A percentile compares a stretch with the other conserved stretches of the same genome.
Conservation (phyloP, 2,888 invertebrate genomes). For the Mythimna pallens region DNA sequence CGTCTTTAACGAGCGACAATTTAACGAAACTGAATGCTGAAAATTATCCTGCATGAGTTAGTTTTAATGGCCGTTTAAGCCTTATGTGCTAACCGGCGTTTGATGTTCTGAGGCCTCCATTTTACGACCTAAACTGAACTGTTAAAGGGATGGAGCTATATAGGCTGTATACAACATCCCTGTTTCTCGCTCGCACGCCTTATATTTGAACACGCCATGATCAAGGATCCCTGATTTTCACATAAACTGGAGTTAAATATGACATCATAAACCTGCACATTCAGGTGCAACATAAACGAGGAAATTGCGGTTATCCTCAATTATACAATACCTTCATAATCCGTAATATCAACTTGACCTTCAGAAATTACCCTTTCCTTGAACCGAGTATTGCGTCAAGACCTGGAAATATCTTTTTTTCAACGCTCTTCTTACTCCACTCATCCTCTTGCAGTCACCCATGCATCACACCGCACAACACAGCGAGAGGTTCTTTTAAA, state of each 20-base stretch:
- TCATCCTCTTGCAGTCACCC: too few relatives aligned
- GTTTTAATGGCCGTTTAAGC: slow-evolving; percentile 8
- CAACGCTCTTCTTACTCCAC: not conserved
- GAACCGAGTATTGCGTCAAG: not conserved
- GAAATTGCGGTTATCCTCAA: slow-evolving; percentile 43
- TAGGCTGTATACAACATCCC: too few relatives aligned
- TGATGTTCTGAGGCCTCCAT: not conserved
- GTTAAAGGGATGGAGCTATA: too few relatives aligned
- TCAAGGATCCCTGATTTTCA: not conserved
- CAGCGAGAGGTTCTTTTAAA: too few relatives aligned
- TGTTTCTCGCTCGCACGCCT: too few relatives aligned
- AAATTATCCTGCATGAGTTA: slow-evolving; percentile 4
- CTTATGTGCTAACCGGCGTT: not conserved
- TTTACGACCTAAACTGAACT: too few relatives aligned
- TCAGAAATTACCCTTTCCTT: slow-evolving; percentile 11
- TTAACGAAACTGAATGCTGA: slow-evolving; percentile 12
- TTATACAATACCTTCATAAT: slow-evolving; percentile 13
- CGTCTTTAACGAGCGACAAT: slow-evolving; percentile 25
- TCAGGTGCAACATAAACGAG: slow-evolving; percentile 31
- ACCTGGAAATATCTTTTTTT: slow-evolving; percentile 21
- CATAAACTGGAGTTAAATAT: slow-evolving; percentile 4
- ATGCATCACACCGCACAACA: too few relatives aligned
- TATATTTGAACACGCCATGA: too few relatives aligned
- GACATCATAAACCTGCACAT: slow-evolving; percentile 14
- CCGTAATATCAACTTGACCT: slow-evolving; percentile 32